Conservation (phyloP, 2,888 invertebrate genomes). For the Lissonota sp. region DNA sequence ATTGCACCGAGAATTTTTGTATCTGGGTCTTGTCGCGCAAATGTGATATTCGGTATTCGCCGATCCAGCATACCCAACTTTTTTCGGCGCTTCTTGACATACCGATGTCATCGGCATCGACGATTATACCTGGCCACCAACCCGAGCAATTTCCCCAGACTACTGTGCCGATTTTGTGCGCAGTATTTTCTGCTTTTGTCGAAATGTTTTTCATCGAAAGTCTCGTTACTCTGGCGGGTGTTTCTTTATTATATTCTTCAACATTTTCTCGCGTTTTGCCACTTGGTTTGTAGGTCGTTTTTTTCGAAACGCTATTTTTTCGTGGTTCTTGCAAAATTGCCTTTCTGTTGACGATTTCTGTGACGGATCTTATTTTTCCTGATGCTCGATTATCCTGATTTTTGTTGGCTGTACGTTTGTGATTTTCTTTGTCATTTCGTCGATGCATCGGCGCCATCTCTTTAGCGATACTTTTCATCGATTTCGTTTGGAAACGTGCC, state of each 20-base stretch:
- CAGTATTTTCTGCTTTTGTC: slow-evolving; percentile 1
- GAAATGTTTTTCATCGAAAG: slow-evolving; percentile 23
- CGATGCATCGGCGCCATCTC: background rate
- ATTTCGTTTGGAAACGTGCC: background rate
- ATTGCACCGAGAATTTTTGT: slow-evolving; percentile 71
- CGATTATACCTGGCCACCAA: slow-evolving; percentile 80
- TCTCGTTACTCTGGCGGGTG: slow-evolving; percentile 30
- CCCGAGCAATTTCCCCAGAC: slow-evolving; percentile 78
- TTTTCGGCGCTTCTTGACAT: slow-evolving; percentile 72
- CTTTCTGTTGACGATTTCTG: background rate
- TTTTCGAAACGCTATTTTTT: background rate
- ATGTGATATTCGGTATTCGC: slow-evolving; percentile 76
- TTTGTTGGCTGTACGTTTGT: no score
- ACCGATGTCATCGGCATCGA: slow-evolving; percentile 76
- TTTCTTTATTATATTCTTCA: background rate
- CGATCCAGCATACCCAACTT: slow-evolving; percentile 78
- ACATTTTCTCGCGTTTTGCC: background rate
- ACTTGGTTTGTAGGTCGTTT: background rate
- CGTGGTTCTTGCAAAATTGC: background rate
- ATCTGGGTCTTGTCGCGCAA: slow-evolving; percentile 73
- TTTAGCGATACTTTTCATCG: background rate
- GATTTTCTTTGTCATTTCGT: background rate
- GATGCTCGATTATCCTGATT: background rate
- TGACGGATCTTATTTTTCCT: background rate
- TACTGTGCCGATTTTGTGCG: slow-evolving; percentile 71